A percentile compares a stretch with the other conserved stretches of the same genome.
phyloP scores from a whole-genome alignment of 2,113 vertebrate genomes.

The Channa maculata region DNA sequence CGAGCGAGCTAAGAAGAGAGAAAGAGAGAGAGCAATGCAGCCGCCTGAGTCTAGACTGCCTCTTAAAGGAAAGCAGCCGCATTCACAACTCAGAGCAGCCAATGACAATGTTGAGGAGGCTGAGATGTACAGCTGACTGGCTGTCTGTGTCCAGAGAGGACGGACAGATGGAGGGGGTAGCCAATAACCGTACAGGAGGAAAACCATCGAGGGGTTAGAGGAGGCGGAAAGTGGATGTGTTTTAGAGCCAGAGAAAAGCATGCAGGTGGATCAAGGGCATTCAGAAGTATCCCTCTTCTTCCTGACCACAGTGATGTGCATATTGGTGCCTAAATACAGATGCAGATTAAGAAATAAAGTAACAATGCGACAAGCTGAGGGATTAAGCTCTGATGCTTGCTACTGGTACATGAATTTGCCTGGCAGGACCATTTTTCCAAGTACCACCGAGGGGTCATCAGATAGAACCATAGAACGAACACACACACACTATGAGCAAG shows the following conservation, averaged over 20 bases:
- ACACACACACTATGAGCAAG: slow-evolving; percentile 15
- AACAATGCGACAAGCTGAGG: not conserved
- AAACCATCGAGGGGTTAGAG: not conserved
- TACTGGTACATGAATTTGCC: not conserved
- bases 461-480: slow-evolving; percentile 19
- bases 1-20: slow-evolving; percentile 19
- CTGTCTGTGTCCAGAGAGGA: slow-evolving; percentile 43
- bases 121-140: slow-evolving; percentile 44
- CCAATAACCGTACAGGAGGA: slow-evolving; percentile 57
- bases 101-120: slow-evolving; percentile 56
- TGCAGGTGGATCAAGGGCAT: slow-evolving; percentile 78
- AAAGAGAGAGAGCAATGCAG: slow-evolving; percentile 22
- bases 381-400: not conserved
- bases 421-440: slow-evolving; percentile 6
- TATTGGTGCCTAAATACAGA: not conserved
- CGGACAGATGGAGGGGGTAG: slow-evolving; percentile 34
- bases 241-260: slow-evolving; percentile 56
- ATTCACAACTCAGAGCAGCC: slow-evolving; percentile 59
- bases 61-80: slow-evolving; percentile 72
- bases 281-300: slow-evolving; percentile 9
- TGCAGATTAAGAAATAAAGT: not conserved
- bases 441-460: slow-evolving; percentile 4
- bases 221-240: slow-evolving; percentile 26
- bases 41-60: slow-evolving; percentile 73
- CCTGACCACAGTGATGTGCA: not conserved